These are phyloP conservation scores for Mesorhabditis spiculigera DNA, from an alignment of 2,888 invertebrate species.

Conservation along the genomic window DNA sequence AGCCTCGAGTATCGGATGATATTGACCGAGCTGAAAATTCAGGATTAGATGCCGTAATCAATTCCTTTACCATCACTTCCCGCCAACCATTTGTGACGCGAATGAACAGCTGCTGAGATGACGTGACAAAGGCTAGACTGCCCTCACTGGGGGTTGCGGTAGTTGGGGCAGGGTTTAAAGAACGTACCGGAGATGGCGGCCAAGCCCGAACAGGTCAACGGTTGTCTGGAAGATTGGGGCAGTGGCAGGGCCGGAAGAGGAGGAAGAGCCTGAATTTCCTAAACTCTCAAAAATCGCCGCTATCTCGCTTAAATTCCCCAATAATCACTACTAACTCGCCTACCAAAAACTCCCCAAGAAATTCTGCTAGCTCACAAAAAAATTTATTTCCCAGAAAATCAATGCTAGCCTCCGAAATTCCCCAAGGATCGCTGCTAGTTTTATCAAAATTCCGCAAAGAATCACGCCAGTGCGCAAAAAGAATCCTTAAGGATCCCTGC, in stretches of 20 bases:
- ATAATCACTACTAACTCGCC: too few species aligned
- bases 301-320: too few species aligned
- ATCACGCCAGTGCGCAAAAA: too few species aligned
- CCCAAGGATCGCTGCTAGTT: too few species aligned
- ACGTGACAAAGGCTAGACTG: slow-evolving; percentile 82
- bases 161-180: not conserved
- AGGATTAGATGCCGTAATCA: not conserved
- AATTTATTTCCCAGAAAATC: too few species aligned
- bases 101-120: slow-evolving; percentile 84
- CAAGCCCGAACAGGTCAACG: slow-evolving; percentile 50
- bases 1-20: slow-evolving; percentile 46
- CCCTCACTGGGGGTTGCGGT: slow-evolving; percentile 65
- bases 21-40: slow-evolving; percentile 42
- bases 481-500: too few species aligned
- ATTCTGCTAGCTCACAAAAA: too few species aligned
- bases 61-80: slow-evolving; percentile 76
- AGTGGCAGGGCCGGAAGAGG: not conserved
- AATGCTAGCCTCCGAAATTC: too few species aligned
- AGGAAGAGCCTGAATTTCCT: not conserved
- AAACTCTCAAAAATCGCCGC: too few species aligned
- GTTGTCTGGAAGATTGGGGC: slow-evolving; percentile 47
- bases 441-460: too few species aligned
- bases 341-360: too few species aligned
- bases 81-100: slow-evolving; percentile 90
- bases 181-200: slow-evolving; percentile 26